phyloP scores from a whole-genome alignment of 2,113 vertebrate genomes.

The Phyllopteryx taeniolatus region DNA sequence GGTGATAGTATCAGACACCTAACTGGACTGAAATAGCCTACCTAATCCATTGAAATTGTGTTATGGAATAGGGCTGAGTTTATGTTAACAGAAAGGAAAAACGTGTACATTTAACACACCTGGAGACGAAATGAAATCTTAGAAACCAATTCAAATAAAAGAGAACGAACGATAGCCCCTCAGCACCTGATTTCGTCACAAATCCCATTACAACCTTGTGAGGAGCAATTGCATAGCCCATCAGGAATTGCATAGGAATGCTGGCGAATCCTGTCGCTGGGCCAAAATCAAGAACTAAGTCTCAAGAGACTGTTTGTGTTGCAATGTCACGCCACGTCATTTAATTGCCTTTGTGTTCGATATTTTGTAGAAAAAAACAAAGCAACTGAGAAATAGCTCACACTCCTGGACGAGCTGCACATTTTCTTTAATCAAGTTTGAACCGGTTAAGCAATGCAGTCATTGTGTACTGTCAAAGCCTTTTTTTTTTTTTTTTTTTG shows the following conservation, averaged over 20 bases:
- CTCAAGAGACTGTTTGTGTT: not conserved
- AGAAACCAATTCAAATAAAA: not conserved
- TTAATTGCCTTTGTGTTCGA: not conserved
- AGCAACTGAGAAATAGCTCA: not conserved
- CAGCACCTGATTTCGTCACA: not conserved
- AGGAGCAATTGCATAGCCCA: not conserved
- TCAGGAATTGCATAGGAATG: not conserved
- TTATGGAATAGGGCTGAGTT: not conserved
- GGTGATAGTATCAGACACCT: conserved; percentile 26
- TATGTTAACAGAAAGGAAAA: not conserved
- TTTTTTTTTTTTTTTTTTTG: not conserved
- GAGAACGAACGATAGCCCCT: too few relatives aligned
- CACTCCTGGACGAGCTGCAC: not conserved
- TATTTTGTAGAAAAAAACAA: not conserved
- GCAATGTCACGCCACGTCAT: not conserved
- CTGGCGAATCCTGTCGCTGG: not conserved
- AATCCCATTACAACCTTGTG: not conserved
- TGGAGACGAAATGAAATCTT: not conserved
- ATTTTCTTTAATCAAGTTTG: conserved; percentile 2
- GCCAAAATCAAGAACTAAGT: not conserved
- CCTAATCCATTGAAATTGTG: not conserved
- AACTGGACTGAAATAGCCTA: conserved; percentile 3
- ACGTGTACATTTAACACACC: not conserved
- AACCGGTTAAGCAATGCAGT: conserved; percentile 1
- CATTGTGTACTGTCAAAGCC: not conserved